Evolutionary conservation across 2,797 vertebrate species (phyloP).

Genomic region (Valencia hispanica): DNA sequence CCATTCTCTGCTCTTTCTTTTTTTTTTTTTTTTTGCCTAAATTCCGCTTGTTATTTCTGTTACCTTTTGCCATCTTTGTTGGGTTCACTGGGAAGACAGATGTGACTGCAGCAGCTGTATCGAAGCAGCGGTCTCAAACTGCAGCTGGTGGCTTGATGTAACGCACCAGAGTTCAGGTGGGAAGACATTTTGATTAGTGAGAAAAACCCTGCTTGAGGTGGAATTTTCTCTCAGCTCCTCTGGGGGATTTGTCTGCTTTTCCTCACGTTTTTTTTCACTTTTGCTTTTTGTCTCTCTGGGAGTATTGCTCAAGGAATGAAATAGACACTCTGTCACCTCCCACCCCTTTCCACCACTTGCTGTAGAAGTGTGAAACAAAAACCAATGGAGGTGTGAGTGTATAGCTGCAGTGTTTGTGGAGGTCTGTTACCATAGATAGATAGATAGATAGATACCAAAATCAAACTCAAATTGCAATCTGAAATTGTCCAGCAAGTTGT

Average conservation of each 20-base stretch:
- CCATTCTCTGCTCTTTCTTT: not conserved
- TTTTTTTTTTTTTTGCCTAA: not conserved
- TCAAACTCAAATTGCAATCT: too few relatives aligned
- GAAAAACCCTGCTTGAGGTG: slow-evolving; percentile 25
- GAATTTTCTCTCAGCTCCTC: slow-evolving; percentile 6
- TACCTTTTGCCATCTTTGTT: slow-evolving; percentile 10
- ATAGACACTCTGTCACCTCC: slow-evolving; percentile 10
- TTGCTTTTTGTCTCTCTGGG: not conserved
- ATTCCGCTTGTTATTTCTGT: not conserved
- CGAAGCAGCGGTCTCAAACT: slow-evolving; percentile 1
- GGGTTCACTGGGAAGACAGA: slow-evolving; percentile 11
- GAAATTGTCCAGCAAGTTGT: not conserved
- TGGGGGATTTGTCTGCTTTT: not conserved
- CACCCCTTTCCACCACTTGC: slow-evolving; percentile 15
- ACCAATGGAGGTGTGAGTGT: not conserved
- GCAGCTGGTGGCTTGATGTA: slow-evolving; percentile 26
- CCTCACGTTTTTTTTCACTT: not conserved
- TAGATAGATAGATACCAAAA: not conserved
- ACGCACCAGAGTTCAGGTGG: slow-evolving; percentile 28
- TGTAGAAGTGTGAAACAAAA: slow-evolving; percentile 42
- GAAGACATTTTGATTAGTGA: slow-evolving; percentile 42
- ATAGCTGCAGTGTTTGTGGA: not conserved
- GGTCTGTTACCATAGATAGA: not conserved
- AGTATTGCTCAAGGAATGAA: slow-evolving; percentile 6
- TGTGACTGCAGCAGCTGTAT: slow-evolving; percentile 26